These are phyloP conservation scores for Agrochola macilenta DNA, from an alignment of 2,888 invertebrate species.

Conservation along the genomic window DNA sequence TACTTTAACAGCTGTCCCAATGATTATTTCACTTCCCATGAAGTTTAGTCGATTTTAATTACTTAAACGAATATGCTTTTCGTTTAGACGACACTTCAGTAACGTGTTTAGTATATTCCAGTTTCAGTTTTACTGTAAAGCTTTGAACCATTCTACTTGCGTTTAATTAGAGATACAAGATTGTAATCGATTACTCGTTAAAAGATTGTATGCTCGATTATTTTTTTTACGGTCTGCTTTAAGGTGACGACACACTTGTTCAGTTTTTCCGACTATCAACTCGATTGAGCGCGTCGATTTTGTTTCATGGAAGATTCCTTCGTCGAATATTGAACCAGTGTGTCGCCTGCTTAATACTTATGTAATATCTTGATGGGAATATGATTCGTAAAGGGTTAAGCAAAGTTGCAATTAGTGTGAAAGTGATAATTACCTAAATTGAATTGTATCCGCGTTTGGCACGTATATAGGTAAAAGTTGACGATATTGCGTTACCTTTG, in stretches of 20 bases:
- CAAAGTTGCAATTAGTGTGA: constrained; percentile 40
- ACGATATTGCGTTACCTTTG: constrained; percentile 39
- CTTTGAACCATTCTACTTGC: constrained; percentile 27
- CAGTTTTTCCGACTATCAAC: constrained; percentile 11
- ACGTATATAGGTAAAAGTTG: constrained; percentile 34
- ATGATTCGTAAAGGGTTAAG: constrained; percentile 1
- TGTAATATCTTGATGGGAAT: constrained; percentile 7
- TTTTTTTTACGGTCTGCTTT: neutral
- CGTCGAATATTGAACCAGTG: neutral
- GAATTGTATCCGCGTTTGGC: constrained; percentile 23
- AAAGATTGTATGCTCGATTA: constrained; percentile 23
- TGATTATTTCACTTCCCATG: constrained; percentile 33
- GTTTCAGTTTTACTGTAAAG: constrained; percentile 51
- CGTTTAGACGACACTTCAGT: constrained; percentile 30
- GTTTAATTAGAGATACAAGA: constrained; percentile 20
- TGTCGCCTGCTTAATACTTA: neutral
- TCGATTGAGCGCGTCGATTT: neutral
- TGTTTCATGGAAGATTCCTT: neutral
- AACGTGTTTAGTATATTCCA: constrained; percentile 55
- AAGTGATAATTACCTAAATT: constrained; percentile 49
- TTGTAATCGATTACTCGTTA: constrained; percentile 30
- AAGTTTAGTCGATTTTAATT: constrained; percentile 60
- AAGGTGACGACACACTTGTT: constrained; percentile 1
- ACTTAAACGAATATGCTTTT: constrained; percentile 42
- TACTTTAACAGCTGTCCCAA: constrained; percentile 30